Percentiles rank a stretch among this genome's conserved stretches.
These are phyloP conservation scores for Porites lobata DNA, from an alignment of 92 coral and sea anemone genomes.

Conservation along the genomic window DNA sequence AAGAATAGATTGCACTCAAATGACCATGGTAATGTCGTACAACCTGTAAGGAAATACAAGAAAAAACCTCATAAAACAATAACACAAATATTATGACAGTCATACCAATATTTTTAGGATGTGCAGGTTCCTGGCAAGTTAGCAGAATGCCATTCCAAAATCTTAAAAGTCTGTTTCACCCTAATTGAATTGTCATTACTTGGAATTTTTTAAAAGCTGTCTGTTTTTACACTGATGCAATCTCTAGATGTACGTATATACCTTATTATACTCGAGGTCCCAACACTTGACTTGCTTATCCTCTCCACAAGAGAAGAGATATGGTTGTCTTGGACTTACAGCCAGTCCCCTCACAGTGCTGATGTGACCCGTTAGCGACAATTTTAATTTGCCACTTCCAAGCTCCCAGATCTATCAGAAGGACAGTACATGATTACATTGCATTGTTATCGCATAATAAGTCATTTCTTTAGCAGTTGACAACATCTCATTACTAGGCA, in stretches of 20 bases:
- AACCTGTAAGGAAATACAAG: constrained; percentile 60
- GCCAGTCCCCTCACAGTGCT: constrained; percentile 98
- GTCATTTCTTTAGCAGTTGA: not conserved
- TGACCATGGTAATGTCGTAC: constrained; percentile 99
- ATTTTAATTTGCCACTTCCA: constrained; percentile 96
- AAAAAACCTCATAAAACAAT: not conserved
- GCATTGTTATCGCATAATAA: too few species aligned
- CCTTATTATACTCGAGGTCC: constrained; percentile 99
- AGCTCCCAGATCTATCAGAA: constrained; percentile 93
- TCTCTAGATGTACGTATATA: not conserved
- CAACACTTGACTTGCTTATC: constrained; percentile 99
- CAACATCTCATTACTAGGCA: not conserved
- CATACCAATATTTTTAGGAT: too few species aligned
- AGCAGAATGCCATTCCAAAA: too few species aligned
- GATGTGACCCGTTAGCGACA: constrained; percentile 97
- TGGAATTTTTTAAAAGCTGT: not conserved
- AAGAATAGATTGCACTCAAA: constrained; percentile 93
- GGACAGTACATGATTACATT: too few species aligned
- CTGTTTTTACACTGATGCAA: too few species aligned
- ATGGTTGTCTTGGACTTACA: constrained; percentile 97
- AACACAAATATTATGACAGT: not conserved
- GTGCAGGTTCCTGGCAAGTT: not conserved
- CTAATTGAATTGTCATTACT: not conserved
- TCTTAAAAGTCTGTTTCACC: not conserved
- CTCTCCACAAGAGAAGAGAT: constrained; percentile 97